Evolutionary conservation across 1,140 invertebrate genomes (phyloP).

Genomic region (Eueides isabella): DNA sequence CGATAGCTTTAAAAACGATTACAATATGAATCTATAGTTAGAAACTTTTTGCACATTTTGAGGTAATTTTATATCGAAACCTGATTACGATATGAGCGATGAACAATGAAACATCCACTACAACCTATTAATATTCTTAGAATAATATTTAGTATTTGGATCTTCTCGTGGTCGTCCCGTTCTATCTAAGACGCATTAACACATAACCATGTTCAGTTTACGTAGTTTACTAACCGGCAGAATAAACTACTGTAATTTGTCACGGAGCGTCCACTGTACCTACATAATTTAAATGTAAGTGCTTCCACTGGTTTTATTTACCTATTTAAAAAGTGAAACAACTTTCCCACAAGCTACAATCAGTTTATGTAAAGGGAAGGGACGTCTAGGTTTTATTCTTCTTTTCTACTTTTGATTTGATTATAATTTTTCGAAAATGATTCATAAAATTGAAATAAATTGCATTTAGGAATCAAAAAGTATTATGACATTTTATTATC

Average conservation of each 20-base stretch:
- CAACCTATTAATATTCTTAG: too few species aligned
- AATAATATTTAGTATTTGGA: neutral
- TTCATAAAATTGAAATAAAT: too few species aligned
- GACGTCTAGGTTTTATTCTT: neutral
- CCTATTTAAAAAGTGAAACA: conserved; percentile 10
- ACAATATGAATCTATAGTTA: too few species aligned
- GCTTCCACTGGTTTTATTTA: conserved; percentile 6
- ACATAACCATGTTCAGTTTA: neutral
- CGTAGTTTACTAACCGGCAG: conserved; percentile 14
- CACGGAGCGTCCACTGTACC: conserved; percentile 11
- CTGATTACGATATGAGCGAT: too few species aligned
- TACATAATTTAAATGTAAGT: neutral
- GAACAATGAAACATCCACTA: too few species aligned
- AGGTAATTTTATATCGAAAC: too few species aligned
- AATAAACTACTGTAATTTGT: conserved; percentile 18
- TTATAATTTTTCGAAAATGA: too few species aligned
- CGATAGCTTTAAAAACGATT: too few species aligned
- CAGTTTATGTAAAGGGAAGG: neutral
- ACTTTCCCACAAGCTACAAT: neutral
- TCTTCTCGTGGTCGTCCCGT: neutral
- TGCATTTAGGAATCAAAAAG: too few species aligned
- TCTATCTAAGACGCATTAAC: neutral
- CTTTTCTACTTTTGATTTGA: too few species aligned
- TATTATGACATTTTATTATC: too few species aligned
- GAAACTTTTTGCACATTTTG: too few species aligned